A percentile compares a stretch with the other conserved stretches of the same genome.
Evolutionary conservation across 2,113 vertebrate genomes (phyloP).

Genomic region (Collichthys lucidus): DNA sequence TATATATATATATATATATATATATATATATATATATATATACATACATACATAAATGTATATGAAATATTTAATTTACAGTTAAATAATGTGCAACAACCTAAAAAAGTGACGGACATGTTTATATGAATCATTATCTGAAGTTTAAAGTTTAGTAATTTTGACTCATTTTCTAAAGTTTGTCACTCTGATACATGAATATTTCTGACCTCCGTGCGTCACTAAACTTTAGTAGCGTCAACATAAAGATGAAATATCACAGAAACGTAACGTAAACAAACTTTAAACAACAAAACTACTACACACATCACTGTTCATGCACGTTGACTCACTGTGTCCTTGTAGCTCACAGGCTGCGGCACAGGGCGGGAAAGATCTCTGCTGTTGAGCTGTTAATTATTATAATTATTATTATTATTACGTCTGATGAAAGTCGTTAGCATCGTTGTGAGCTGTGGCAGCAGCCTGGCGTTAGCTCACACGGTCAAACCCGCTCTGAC

Average conservation of each 20-base stretch:
- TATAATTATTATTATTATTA: too few relatives aligned
- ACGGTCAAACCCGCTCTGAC: not conserved
- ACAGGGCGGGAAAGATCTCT: not conserved
- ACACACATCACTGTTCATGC: not conserved
- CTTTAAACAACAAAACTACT: not conserved
- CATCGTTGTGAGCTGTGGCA: conserved; percentile 4
- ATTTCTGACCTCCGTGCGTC: not conserved
- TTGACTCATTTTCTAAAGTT: not conserved
- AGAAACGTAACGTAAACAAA: not conserved
- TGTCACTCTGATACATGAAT: not conserved
- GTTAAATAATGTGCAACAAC: too few relatives aligned
- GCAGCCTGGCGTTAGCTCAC: not conserved
- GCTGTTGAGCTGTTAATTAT: not conserved
- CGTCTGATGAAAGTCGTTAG: conserved; percentile 31
- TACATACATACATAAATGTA: too few relatives aligned
- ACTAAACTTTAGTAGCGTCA: not conserved
- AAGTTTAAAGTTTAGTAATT: not conserved
- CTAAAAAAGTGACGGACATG: too few relatives aligned
- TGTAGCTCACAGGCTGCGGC: not conserved
- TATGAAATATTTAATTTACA: too few relatives aligned
- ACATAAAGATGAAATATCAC: not conserved
- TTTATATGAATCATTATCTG: not conserved
- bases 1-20: too few relatives aligned
- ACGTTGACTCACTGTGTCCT: conserved; percentile 55
- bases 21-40: too few relatives aligned